Conservation (phyloP, 2,888 invertebrate species). For the Morpho deidamia region DNA sequence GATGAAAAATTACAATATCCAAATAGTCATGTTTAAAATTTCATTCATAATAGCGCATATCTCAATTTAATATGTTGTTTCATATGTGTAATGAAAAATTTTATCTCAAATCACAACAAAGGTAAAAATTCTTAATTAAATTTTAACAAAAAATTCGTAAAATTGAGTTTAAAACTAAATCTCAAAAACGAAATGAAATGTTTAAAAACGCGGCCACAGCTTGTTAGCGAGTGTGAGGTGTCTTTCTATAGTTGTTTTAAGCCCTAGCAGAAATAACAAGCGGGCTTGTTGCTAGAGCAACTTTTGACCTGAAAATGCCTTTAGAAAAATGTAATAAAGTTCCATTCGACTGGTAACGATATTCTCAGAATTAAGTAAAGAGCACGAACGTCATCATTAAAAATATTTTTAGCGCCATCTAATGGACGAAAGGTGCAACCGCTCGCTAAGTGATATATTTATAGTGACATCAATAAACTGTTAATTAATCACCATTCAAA, state of each 20-base stretch:
- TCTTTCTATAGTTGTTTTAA: slow-evolving; percentile 23
- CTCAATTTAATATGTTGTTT: no score
- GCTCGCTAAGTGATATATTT: no score
- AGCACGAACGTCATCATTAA: neutral
- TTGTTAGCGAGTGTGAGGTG: slow-evolving; percentile 28
- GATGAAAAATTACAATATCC: no score
- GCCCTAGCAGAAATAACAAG: slow-evolving; percentile 28
- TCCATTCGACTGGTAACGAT: slow-evolving; percentile 13
- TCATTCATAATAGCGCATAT: no score
- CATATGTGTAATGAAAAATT: no score
- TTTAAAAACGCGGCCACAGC: slow-evolving; percentile 25
- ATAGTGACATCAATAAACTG: no score
- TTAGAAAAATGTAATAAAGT: slow-evolving; percentile 17
- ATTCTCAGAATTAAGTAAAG: neutral
- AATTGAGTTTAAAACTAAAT: slow-evolving; percentile 4
- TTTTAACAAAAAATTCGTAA: neutral
- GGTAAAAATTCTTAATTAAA: no score
- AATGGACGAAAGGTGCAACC: no score
- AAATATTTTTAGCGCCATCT: no score
- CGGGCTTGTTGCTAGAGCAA: slow-evolving; percentile 19
- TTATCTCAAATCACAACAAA: no score
- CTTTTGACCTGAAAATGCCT: slow-evolving; percentile 21
- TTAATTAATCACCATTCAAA: no score
- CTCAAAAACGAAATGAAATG: slow-evolving; percentile 16
- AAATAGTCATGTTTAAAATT: no score